Base-by-base conservation (phyloP, 2,113 vertebrate genomes). In the Passer domesticus region DNA sequence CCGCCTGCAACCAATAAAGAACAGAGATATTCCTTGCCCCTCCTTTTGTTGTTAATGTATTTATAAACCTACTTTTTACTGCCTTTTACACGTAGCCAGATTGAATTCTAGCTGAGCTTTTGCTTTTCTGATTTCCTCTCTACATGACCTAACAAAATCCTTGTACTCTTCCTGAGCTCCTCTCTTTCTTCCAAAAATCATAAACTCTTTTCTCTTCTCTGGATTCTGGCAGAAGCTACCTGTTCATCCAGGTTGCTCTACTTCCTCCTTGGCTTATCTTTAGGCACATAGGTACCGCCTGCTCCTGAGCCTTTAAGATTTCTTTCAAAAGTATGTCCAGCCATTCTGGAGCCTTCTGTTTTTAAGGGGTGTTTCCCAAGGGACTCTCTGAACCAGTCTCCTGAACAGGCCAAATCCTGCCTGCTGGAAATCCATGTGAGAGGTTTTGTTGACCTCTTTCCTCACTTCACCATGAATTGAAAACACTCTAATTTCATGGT, bases 1-100 rank as follows among this genome's bases (percentile, higher is more conserved):
- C 11, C 13, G 7, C 1, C 3, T 7, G 2, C 2, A 11, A 41
- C 47, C n/a, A 60, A 13, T 31, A 53, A 68, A 41, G 20, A 5
- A 46, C 47, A 39, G 46, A 60, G 28, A 74, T 76, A 55, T 76
- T 55, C 20, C n/a, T 47, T 62, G 39, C 30, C 39, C 17, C 30
- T 75, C 13, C 10, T 68, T 76, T 62, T 53, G 12, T 19, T 62
- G n/a, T 22, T 41, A 47, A 75, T 25, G 27, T n/a, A 22, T 55
- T 83, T 75, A 31, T 31, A 69, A 76, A 35, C 5, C 17, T 5
- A 76, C 11, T 62, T 76, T 47, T 82, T 46, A 39, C 24, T 59
- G 59, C 19, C 46, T 82, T 75, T 39, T 33, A 82, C 55, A 35
- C 5, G 16, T 82, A 24, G 20, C 19, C 33, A 67, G 53, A 82